These are phyloP conservation scores for Lepidonotus clava DNA, from an alignment of 2,888 invertebrate species.

Conservation along the genomic window DNA sequence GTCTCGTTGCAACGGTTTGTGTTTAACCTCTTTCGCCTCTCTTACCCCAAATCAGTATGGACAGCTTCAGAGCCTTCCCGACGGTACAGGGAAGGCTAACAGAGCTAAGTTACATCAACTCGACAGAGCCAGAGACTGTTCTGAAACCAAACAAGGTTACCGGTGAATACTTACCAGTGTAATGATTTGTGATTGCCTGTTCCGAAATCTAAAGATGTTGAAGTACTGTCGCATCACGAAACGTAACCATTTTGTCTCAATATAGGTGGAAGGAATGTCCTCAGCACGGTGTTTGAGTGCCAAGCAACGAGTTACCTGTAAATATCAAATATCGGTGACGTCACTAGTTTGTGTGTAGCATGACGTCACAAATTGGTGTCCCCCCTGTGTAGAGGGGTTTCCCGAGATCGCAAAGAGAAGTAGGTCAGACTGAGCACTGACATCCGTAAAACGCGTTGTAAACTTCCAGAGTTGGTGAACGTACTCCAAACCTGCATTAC, in stretches of 20 bases:
- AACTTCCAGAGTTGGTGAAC: too few relatives aligned
- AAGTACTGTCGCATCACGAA: neutral
- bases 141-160: neutral
- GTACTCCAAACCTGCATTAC: too few relatives aligned
- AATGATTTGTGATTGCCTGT: neutral
- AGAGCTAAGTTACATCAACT: too few relatives aligned
- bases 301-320: constrained; percentile 51
- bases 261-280: constrained; percentile 24
- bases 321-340: constrained; percentile 50
- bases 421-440: too few relatives aligned
- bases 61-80: too few relatives aligned
- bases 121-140: too few relatives aligned
- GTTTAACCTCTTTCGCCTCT: too few relatives aligned
- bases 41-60: too few relatives aligned
- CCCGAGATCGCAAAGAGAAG: neutral
- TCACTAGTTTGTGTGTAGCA: neutral
- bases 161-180: neutral
- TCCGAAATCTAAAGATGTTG: neutral
- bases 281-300: constrained; percentile 47
- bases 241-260: constrained; percentile 25
- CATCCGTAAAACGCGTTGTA: too few relatives aligned
- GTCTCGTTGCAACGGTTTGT: too few relatives aligned
- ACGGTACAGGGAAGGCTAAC: too few relatives aligned
- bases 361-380: constrained; percentile 23
- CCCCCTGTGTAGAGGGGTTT: neutral